A percentile compares a stretch with the other conserved stretches of the same genome.
Conservation (phyloP, 2,113 vertebrate genomes). For the Cettia cetti region DNA sequence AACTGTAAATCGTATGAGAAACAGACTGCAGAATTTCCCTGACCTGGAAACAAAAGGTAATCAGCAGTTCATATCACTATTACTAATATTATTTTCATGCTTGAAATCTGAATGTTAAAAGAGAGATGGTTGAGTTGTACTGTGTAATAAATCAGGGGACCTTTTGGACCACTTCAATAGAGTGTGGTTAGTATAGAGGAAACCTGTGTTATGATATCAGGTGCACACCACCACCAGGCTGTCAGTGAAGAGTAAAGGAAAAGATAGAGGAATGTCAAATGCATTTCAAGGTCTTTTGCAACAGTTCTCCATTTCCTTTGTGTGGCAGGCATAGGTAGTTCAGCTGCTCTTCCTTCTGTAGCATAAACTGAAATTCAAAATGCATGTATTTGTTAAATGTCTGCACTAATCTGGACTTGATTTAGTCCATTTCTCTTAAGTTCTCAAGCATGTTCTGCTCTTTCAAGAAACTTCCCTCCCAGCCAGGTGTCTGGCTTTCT, state of each 20-base stretch:
- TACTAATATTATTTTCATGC: background rate
- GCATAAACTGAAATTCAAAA: background rate
- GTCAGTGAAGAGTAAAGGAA: background rate
- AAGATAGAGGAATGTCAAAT: background rate
- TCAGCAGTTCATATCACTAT: background rate
- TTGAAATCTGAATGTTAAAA: background rate
- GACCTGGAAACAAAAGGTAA: slow-evolving; percentile 89
- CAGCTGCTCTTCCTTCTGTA: background rate
- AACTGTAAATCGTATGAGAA: slow-evolving; percentile 85
- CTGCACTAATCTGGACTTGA: background rate
- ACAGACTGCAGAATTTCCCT: slow-evolving; percentile 87
- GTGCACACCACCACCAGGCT: background rate
- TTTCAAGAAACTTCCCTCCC: background rate
- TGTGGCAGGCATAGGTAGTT: background rate
- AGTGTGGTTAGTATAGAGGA: background rate
- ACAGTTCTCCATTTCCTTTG: background rate
- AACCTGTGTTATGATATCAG: background rate
- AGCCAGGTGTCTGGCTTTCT: background rate
- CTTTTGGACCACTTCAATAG: background rate
- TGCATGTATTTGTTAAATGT: background rate
- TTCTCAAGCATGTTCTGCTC: background rate
- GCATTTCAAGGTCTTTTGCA: background rate
- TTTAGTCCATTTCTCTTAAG: background rate
- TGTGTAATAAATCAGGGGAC: background rate
- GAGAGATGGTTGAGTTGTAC: background rate